phyloP scores from a whole-genome alignment of 2,113 vertebrate species.

The human region GRCh38 chrX:23365501-23366000 shows the following conservation, averaged over 20 bases:
- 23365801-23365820: slow-evolving; percentile 64
- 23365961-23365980: not conserved
- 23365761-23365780: slow-evolving; percentile 60
- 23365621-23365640: slow-evolving; percentile 26
- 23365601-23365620: slow-evolving; percentile 41
- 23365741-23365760: slow-evolving; percentile 58
- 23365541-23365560: not conserved
- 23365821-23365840: slow-evolving; percentile 22
- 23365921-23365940: not conserved
- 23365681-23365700: slow-evolving; percentile 38
- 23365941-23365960: slow-evolving; percentile 11
- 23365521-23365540: not conserved
- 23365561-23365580: not conserved
- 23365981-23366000: not conserved
- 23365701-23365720: slow-evolving; percentile 57
- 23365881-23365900: not conserved
- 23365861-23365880: slow-evolving; percentile 44
- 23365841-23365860: slow-evolving; percentile 51
- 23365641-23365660: slow-evolving; percentile 47
- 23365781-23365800: slow-evolving; percentile 65
- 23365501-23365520: not conserved
- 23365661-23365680: slow-evolving; percentile 61
- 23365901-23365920: slow-evolving; percentile 6
- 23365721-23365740: slow-evolving; percentile 65
- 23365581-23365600: not conserved